Evolutionary conservation across 2,113 vertebrate species (phyloP), one percentile per base, ranked within the genome.

Genomic region (Trematomus loennbergii): DNA sequence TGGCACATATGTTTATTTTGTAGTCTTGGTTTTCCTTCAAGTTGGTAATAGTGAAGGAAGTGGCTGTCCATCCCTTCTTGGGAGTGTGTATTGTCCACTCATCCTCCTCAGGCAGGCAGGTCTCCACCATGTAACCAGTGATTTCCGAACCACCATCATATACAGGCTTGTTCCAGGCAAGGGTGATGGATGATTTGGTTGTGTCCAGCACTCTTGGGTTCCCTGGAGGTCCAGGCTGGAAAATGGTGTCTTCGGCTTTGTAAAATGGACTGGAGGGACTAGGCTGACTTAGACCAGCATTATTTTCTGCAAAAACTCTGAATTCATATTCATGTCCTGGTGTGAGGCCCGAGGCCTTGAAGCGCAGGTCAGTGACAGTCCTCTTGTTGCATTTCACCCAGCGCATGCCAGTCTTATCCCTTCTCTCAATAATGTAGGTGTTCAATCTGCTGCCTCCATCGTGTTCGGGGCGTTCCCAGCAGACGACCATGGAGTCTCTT

Each of bases 381-480:
- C 95, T 96, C 89, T 98, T 99, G 93, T 99, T 99, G 83, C 98
- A 99, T 91, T 98, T 99, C 54, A 99, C 96, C 98, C 98, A 99
- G n/a, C 97, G 96, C 4, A 98, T 89, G n/a, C 98, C 98, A 84
- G 96, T 90, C 87, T 95, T 99, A 77, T 99, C 98, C 74, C 97
- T 95, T 64, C 97, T 96, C 92, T 99, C 98, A 89, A 99, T 94
- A 59, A 99, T 94, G 59, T 99, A 99, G 63, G 97, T 98, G 84
- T 94, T 97, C 82, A 99, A 97, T 87, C 95, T 95, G 84, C 97
- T 99, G 81, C 98, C 98, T 57, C 98, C 98, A 88, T 99, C 96
- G 63, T 97, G 96, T 87, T 99, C 97, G 67, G 98, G 98, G 84
- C 96, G 97, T 57, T 96, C 97, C 98, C 98, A 99, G 82, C 97